Conservation (phyloP, 2,797 vertebrate genomes). For the Limosa lapponica region DNA sequence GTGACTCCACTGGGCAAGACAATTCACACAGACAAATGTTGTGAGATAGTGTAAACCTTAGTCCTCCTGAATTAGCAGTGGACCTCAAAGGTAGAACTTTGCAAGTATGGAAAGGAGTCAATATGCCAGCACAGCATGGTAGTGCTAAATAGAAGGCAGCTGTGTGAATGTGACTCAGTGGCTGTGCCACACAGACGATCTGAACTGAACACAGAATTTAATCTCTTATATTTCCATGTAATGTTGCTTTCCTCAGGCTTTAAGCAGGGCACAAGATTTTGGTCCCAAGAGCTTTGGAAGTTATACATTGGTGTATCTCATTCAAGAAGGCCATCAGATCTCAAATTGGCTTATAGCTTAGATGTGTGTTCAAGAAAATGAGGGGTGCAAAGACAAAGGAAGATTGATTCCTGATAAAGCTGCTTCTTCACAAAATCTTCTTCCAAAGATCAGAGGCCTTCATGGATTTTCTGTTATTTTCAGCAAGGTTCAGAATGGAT, state of each 20-base stretch:
- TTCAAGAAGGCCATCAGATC: not conserved
- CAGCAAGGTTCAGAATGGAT: not conserved
- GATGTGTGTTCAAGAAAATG: not conserved
- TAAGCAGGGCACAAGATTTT: not conserved
- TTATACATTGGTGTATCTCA: not conserved
- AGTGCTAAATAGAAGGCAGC: not conserved
- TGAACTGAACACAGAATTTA: not conserved
- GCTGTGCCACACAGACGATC: not conserved
- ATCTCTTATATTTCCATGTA: not conserved
- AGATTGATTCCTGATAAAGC: not conserved
- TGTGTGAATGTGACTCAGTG: not conserved
- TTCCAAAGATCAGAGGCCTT: not conserved
- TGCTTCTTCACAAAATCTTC: not conserved
- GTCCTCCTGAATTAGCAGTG: not conserved
- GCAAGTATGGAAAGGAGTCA: not conserved
- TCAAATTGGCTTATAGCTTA: not conserved
- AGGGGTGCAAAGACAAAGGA: not conserved
- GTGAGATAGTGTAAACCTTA: not conserved
- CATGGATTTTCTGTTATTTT: constrained; percentile 1
- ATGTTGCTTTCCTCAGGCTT: not conserved
- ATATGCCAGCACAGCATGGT: accelerated
- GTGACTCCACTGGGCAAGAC: accelerated
- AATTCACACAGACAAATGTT: not conserved
- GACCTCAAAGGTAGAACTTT: not conserved
- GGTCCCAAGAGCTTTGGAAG: not conserved